Evolutionary conservation across 2,797 vertebrate genomes (phyloP).

Genomic region (Chaenodraco wilsoni): DNA sequence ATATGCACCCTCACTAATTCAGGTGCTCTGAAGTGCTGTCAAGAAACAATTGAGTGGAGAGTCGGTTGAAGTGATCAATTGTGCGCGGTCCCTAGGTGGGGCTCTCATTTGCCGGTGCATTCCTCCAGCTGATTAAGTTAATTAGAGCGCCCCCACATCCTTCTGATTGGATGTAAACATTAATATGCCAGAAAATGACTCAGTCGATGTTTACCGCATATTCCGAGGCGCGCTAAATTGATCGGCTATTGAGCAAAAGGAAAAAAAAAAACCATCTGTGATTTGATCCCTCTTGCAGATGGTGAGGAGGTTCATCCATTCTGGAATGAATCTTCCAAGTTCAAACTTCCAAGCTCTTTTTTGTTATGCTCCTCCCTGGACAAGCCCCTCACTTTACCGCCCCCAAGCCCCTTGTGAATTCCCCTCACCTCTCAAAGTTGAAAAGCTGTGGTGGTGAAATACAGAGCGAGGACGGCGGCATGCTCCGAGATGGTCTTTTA

Average conservation of each 20-base stretch:
- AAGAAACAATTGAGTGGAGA: conserved; percentile 83
- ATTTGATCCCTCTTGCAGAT: conserved; percentile 74
- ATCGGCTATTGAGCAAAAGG: conserved; percentile 69
- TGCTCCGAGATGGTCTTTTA: conserved; percentile 66
- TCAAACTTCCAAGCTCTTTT: conserved; percentile 58
- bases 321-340: conserved; percentile 56
- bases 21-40: conserved; percentile 82
- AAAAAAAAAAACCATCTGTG: conserved; percentile 39
- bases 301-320: conserved; percentile 40
- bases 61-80: conserved; percentile 83
- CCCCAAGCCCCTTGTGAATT: conserved; percentile 46
- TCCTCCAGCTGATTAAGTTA: conserved; percentile 83
- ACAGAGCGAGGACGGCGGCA: conserved; percentile 44
- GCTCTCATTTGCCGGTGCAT: conserved; percentile 80
- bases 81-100: conserved; percentile 76
- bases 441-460: conserved; percentile 70
- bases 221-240: conserved; percentile 76
- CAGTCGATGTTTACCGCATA: conserved; percentile 78
- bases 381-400: not conserved
- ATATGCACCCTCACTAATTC: conserved; percentile 77
- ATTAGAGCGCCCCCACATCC: conserved; percentile 80
- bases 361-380: conserved; percentile 8
- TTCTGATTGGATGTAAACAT: conserved; percentile 86
- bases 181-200: conserved; percentile 86
- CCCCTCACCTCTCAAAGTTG: conserved; percentile 49